Evolutionary conservation across 2,113 vertebrate species (phyloP), one percentile per base, ranked within the genome.

Genomic region (Lasiurus cinereus): DNA sequence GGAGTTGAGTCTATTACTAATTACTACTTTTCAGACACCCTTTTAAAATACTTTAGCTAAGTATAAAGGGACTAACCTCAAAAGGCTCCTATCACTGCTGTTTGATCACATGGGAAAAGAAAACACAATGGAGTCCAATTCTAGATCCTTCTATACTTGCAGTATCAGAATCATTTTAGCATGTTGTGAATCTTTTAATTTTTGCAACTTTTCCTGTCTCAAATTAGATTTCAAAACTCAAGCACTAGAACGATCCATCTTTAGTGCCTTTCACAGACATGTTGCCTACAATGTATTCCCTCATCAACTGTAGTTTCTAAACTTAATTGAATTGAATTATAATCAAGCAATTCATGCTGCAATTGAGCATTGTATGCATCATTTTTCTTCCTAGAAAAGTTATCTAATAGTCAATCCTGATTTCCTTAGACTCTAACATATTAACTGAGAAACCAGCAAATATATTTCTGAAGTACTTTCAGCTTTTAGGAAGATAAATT

Each of bases 181-280:
- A 78, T 82, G 52, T 78, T 73, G 69, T 74, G 10, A 67, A 46
- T 39, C 18, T 87, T 77, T 39, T 69, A 4, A 31, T 77, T 73
- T 87, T 84, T 33, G 2, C 10, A 88, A 18, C 6, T 48, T 82
- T 59, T 16, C 8, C 15, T 52, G 3, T 73, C 29, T 93, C 33
- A 36, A 59, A 80, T 88, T 91, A 86, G 29, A 90, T 86, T 86
- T 94, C 4, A 93, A 70, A 87, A 62, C 48, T 74, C 33, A 94
- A 59, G 8, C 46, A 21, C 39, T 62, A 36, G 19, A 54, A 67
- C 3, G 19, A 18, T 39, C 52, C 15, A 13, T 74, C 36, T 43
- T 54, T 31, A 22, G 9, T 29, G 6, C 62, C 31, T 85, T 72
- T 72, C 56, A 10, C 2, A 7, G 21, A 90, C 69, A 27, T n/a